Conservation (phyloP, 2,888 invertebrate genomes). For the Crocallis elinguaria region DNA sequence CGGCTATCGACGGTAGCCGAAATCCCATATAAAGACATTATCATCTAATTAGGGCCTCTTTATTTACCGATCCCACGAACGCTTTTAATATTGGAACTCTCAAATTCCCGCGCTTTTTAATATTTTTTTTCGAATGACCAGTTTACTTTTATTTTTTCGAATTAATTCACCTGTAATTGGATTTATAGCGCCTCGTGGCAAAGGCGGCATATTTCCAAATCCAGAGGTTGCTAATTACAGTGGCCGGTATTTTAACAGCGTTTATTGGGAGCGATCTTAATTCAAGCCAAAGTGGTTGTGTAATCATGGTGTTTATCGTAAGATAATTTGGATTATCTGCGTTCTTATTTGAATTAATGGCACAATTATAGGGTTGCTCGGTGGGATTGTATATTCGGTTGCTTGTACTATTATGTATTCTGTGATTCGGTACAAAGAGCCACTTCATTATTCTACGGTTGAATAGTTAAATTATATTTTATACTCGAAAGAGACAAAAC, state of each 20-base stretch:
- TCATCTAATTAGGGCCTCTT: slow-evolving; percentile 39
- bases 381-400: too few relatives aligned
- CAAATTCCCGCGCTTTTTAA: slow-evolving; percentile 44
- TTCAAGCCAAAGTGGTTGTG: slow-evolving; percentile 52
- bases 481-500: too few relatives aligned
- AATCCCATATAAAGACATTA: slow-evolving; percentile 33
- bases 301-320: slow-evolving; percentile 42
- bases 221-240: slow-evolving; percentile 69
- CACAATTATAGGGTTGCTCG: not conserved
- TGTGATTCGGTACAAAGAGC: too few relatives aligned
- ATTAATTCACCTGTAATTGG: slow-evolving; percentile 77
- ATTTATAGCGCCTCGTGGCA: slow-evolving; percentile 62
- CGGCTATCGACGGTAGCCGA: slow-evolving; percentile 28
- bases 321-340: slow-evolving; percentile 51
- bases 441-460: too few relatives aligned
- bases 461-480: too few relatives aligned
- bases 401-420: not conserved
- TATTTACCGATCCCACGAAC: slow-evolving; percentile 41
- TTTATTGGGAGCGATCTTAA: slow-evolving; percentile 67
- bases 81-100: slow-evolving; percentile 40
- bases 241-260: slow-evolving; percentile 65
- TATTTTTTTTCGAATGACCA: slow-evolving; percentile 6
- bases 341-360: slow-evolving; percentile 30
- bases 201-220: slow-evolving; percentile 58
- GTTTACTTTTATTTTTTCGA: slow-evolving; percentile 55